Conservation (phyloP, 1,140 invertebrate genomes). For the Bacillus rossius region DNA sequence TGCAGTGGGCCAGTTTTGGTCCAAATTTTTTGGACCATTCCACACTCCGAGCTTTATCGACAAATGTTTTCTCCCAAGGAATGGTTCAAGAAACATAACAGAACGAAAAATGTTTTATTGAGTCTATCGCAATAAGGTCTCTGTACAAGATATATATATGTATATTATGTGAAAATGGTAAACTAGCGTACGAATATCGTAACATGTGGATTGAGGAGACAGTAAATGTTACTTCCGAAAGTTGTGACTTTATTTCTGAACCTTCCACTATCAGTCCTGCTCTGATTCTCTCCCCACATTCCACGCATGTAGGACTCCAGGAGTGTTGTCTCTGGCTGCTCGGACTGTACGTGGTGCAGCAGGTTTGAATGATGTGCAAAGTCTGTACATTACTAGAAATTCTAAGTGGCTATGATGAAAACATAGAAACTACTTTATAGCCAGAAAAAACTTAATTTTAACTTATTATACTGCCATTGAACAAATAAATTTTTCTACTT, state of each 20-base stretch:
- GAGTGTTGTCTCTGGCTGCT: no score
- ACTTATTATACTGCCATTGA: no score
- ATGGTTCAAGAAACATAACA: slow-evolving; percentile 7
- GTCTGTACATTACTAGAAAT: no score
- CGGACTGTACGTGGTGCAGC: no score
- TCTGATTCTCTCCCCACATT: no score
- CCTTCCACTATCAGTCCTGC: no score
- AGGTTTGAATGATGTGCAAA: no score
- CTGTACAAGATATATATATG: slow-evolving; percentile 18
- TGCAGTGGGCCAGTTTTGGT: neutral
- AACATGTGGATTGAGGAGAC: slow-evolving; percentile 17
- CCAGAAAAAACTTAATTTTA: no score
- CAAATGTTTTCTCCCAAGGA: slow-evolving; percentile 3
- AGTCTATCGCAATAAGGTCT: slow-evolving; percentile 19
- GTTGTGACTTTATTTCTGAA: neutral
- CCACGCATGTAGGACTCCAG: no score
- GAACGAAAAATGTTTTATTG: slow-evolving; percentile 12
- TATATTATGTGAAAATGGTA: slow-evolving; percentile 13
- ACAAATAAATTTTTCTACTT: no score
- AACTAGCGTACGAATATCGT: slow-evolving; percentile 5
- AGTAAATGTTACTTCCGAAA: slow-evolving; percentile 19
- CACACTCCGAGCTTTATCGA: neutral
- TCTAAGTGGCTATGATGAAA: no score
- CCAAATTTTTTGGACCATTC: slow-evolving; percentile 8
- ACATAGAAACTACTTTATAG: no score